phyloP scores from a whole-genome alignment of 2,113 vertebrate genomes.

The Tylochromis polylepis region DNA sequence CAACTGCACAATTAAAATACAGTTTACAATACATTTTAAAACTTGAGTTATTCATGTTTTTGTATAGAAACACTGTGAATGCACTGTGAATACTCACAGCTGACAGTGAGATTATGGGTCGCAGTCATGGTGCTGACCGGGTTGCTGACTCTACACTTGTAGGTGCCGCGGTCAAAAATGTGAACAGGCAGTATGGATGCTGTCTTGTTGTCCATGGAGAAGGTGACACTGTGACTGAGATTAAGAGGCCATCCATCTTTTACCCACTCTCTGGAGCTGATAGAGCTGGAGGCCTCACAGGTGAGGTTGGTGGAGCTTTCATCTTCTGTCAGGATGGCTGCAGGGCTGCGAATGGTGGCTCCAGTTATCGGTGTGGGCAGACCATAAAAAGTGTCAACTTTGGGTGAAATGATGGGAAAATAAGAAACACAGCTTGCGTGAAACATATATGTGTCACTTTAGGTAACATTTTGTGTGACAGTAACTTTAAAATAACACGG shows the following conservation, averaged over 20 bases:
- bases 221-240: constrained; percentile 8
- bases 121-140: constrained; percentile 35
- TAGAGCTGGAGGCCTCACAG: constrained; percentile 46
- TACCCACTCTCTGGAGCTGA: constrained; percentile 50
- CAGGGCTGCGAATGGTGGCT: constrained; percentile 30
- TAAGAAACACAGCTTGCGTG: not conserved
- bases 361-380: constrained; percentile 29
- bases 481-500: not conserved
- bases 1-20: constrained; percentile 34
- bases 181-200: constrained; percentile 37
- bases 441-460: not conserved
- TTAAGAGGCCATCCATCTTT: constrained; percentile 32
- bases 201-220: constrained; percentile 42
- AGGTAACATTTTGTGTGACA: not conserved
- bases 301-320: constrained; percentile 49
- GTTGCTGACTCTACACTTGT: constrained; percentile 62
- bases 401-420: not conserved
- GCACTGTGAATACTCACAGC: constrained; percentile 47
- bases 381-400: not conserved
- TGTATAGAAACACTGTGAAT: not conserved
- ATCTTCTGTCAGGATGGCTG: constrained; percentile 41
- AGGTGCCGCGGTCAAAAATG: constrained; percentile 40
- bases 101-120: constrained; percentile 40
- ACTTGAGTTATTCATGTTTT: not conserved
- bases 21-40: too few relatives aligned